Base-by-base conservation (phyloP, 2,888 invertebrate genomes). In the Drosophila dives region DNA sequence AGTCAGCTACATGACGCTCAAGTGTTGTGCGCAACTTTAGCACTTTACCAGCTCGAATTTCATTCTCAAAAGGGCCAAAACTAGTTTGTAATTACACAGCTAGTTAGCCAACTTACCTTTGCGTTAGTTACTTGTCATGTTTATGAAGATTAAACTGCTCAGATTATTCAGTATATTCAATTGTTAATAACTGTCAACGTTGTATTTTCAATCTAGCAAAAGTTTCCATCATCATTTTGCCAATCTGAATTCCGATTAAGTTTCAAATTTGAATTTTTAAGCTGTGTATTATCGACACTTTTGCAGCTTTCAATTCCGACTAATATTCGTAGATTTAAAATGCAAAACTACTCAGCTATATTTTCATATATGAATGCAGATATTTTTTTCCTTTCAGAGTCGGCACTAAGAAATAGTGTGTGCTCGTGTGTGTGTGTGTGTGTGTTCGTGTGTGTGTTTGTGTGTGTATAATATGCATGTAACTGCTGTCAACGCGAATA, bases 401-500 rank as follows among this genome's bases (percentile, higher is more conserved):
- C 70, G 56, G 33, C 62, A 53, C 56, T 48, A 20, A 32, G 34
- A 7, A 38, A 33, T 29, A 32, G n/a, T 12, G 38, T 55, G 34
- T 45, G 17, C n/a, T n/a, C n/a, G n/a, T 23, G 32, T 29, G 40
- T n/a, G 42, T 0, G n/a, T 36, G 26, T 55, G 53, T 32, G 29
- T 34, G 55, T 49, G 45, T 54, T 32, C 49, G 23, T 62, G 64
- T 63, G 66, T 64, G 59, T 55, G 32, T 53, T 55, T 36, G 49
- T 45, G 45, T 63, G 61, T 65, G 72, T 80, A 80, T 72, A 74
- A 84, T 87, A 64, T 81, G 76, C 82, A 71, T 86, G 69, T 75
- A 72, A 74, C 69, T 72, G 90, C 86, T 86, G 86, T 90, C 86
- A 86, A 78, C 89, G 84, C 83, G 73, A 71, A 76, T 80, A 71